Evolutionary conservation across 2,113 vertebrate species (phyloP).

Genomic region (Phrynosoma blainvillii): DNA sequence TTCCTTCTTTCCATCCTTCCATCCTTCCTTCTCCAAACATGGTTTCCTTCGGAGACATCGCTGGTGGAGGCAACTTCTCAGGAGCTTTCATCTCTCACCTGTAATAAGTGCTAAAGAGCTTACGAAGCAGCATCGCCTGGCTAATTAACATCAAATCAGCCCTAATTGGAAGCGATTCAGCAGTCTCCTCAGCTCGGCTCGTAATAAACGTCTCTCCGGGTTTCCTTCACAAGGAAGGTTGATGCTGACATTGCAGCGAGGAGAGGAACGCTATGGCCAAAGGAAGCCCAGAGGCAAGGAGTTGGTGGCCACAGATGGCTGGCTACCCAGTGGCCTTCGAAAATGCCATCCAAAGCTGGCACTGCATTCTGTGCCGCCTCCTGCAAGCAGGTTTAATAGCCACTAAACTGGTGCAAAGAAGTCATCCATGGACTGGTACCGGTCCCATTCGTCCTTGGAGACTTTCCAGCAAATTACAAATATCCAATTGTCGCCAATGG

Average conservation of each 20-base stretch:
- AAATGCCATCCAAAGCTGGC: not conserved
- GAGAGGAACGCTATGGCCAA: not conserved
- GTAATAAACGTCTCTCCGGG: slow-evolving; percentile 43
- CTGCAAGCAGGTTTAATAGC: no score
- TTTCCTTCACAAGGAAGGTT: slow-evolving; percentile 53
- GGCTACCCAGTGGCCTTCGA: not conserved
- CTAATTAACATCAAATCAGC: slow-evolving; percentile 70
- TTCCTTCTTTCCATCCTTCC: not conserved
- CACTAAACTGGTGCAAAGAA: no score
- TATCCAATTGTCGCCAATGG: no score
- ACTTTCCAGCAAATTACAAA: not conserved
- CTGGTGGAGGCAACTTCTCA: not conserved
- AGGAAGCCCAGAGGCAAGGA: not conserved
- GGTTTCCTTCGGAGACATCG: not conserved
- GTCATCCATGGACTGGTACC: not conserved
- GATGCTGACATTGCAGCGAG: slow-evolving; percentile 45
- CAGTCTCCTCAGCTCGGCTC: slow-evolving; percentile 24
- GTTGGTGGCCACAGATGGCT: slow-evolving; percentile 19
- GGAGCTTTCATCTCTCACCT: slow-evolving; percentile 31
- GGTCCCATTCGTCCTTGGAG: not conserved
- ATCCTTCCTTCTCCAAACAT: not conserved
- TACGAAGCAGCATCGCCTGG: slow-evolving; percentile 60
- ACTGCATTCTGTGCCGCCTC: not conserved
- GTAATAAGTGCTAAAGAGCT: slow-evolving; percentile 62
- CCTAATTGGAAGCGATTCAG: slow-evolving; percentile 66